Base-by-base conservation (phyloP, 2,888 invertebrate genomes). In the Isoperla grammatica region DNA sequence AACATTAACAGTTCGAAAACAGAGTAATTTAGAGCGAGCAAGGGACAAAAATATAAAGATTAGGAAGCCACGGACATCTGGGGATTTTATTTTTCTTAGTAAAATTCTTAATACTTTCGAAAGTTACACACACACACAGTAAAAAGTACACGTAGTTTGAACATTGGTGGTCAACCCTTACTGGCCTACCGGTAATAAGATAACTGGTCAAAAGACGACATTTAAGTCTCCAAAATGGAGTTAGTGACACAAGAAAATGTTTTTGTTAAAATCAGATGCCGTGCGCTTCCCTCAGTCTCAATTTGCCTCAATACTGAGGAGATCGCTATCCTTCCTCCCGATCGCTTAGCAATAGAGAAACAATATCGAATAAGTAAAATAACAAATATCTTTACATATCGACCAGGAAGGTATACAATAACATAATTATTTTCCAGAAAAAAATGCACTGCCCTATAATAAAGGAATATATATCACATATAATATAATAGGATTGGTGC, bases 381-480 rank as follows among this genome's bases (percentile, higher is more conserved):
- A 57, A 72, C 66, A 67, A 65, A 68, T 71, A 69, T 73, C 71
- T 74, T 71, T 73, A 75, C 73, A 74, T 74, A 72, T 73, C 59
- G 55, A 57, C 56, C 53, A 58, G 61, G 59, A 58, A 59, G 58
- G 57, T 62, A 64, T 57, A 64, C 50, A 61, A 63, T 60, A 60
- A 61, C 56, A 58, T 64, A 63, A 61, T 53, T 63, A 62, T 61
- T 65, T 62, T 60, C 57, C 63, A 49, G 59, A 63, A 57, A 61
- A 63, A 64, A 63, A 65, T 65, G 64, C 65, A 68, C 71, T 72
- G 71, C 73, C 72, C 76, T 76, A 76, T 73, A 73, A 50, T 53
- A 37, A 35, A 73, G 71, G 72, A 72, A 75, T 74, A 53, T 50
- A 75, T 77, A 76, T 76, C 76, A 77, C 76, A 77, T 76, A 75